Evolutionary conservation across 2,888 invertebrate species (phyloP).

Genomic region (Dryadula phaetusa): DNA sequence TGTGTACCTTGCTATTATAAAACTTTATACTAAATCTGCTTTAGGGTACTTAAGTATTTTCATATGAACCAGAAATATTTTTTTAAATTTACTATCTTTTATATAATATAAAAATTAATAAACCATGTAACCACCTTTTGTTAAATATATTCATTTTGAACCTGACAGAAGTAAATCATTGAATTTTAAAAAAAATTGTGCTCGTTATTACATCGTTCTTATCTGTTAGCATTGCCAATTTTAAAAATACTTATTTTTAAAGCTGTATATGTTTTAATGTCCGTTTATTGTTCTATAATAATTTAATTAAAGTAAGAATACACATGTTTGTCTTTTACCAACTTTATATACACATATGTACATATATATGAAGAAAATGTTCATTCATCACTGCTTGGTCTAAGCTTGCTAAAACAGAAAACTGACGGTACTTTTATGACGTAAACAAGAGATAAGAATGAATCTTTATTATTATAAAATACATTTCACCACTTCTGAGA

Average conservation of each 20-base stretch:
- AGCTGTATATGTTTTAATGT: too few relatives aligned
- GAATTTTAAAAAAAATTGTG: too few relatives aligned
- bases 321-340: background rate
- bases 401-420: slow-evolving; percentile 21
- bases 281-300: background rate
- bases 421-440: slow-evolving; percentile 24
- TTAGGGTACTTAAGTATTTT: slow-evolving; percentile 3
- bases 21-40: slow-evolving; percentile 10
- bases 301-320: too few relatives aligned
- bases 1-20: slow-evolving; percentile 12
- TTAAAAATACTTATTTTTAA: too few relatives aligned
- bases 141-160: too few relatives aligned
- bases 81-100: too few relatives aligned
- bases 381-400: slow-evolving; percentile 20
- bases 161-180: too few relatives aligned
- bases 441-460: background rate
- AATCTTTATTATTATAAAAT: slow-evolving; percentile 13
- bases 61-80: background rate
- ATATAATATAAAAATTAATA: background rate
- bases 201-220: too few relatives aligned
- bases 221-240: too few relatives aligned
- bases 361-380: slow-evolving; percentile 10
- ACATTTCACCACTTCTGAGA: background rate
- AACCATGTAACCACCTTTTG: too few relatives aligned
- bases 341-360: background rate